Evolutionary conservation across 2,797 vertebrate genomes (phyloP).

Genomic region (Oreonectes daqikongensis): DNA sequence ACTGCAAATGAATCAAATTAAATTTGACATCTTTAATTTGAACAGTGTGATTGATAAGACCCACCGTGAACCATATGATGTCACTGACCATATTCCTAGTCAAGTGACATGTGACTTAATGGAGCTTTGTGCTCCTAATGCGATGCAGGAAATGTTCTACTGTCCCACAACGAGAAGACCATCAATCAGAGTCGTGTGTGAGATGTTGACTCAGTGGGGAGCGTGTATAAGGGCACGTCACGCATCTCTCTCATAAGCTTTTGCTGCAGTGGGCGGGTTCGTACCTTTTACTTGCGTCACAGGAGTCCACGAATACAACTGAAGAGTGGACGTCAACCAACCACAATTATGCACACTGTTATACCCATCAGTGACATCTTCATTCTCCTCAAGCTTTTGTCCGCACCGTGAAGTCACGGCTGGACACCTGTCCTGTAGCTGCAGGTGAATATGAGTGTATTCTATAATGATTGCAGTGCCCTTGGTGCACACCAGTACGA

Average conservation of each 20-base stretch:
- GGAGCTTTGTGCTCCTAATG: constrained; percentile 57
- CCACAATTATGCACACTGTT: constrained; percentile 33
- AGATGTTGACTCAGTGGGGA: constrained; percentile 24
- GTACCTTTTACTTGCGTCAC: constrained; percentile 56
- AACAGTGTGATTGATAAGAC: constrained; percentile 48
- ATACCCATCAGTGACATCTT: constrained; percentile 30
- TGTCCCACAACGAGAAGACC: constrained; percentile 59
- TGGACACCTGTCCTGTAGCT: background rate
- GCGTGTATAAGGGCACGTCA: background rate
- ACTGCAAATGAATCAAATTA: constrained; percentile 27
- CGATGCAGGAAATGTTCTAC: constrained; percentile 56
- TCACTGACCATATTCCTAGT: constrained; percentile 38
- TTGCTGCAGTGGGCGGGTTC: constrained; percentile 35
- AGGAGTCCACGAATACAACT: too few relatives aligned
- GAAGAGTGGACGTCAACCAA: constrained; percentile 39
- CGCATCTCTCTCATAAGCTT: constrained; percentile 13
- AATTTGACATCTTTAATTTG: constrained; percentile 45
- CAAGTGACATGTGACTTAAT: constrained; percentile 29
- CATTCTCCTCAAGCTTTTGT: constrained; percentile 7
- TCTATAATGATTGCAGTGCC: background rate
- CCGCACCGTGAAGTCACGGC: background rate
- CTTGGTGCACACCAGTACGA: constrained; percentile 3
- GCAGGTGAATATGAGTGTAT: constrained; percentile 11
- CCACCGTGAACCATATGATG: constrained; percentile 39
- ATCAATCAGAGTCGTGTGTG: constrained; percentile 62